A percentile compares a stretch with the other conserved stretches of the same genome.
These are phyloP conservation scores for Psittacula derbiana DNA, from an alignment of 2,797 vertebrate genomes.

Conservation along the genomic window DNA sequence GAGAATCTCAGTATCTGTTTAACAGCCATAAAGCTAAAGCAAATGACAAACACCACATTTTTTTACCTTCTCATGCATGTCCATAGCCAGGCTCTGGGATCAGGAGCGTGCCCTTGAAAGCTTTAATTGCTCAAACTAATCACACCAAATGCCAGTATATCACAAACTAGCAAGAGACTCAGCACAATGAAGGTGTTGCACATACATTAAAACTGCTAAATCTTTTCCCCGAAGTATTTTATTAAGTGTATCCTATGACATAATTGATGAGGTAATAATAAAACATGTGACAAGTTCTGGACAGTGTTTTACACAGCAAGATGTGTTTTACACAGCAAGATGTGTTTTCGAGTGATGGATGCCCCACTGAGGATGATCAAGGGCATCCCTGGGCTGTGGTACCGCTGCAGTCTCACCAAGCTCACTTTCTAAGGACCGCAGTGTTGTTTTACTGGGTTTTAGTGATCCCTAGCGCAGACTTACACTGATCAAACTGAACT, in stretches of 20 bases:
- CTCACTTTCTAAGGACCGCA: neutral
- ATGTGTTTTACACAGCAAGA: neutral
- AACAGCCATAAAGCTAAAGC: neutral
- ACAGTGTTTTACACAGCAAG: neutral
- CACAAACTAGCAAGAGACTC: neutral
- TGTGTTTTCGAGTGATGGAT: neutral
- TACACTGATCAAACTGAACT: neutral
- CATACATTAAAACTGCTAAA: neutral
- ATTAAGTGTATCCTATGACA: neutral
- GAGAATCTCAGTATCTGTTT: neutral
- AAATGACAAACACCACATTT: neutral
- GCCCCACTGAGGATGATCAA: neutral
- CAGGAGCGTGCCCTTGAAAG: neutral
- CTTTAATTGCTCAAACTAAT: neutral
- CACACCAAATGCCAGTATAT: neutral
- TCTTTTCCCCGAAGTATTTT: neutral
- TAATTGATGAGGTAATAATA: neutral
- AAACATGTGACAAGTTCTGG: neutral
- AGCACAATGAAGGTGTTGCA: neutral
- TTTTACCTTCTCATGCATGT: neutral
- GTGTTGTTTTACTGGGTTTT: neutral
- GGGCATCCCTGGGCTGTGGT: neutral
- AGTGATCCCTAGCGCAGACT: neutral
- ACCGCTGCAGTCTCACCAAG: neutral
- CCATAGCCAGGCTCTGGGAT: neutral